Base-by-base conservation (phyloP, 2,888 invertebrate species). In the Camponotus fellah region DNA sequence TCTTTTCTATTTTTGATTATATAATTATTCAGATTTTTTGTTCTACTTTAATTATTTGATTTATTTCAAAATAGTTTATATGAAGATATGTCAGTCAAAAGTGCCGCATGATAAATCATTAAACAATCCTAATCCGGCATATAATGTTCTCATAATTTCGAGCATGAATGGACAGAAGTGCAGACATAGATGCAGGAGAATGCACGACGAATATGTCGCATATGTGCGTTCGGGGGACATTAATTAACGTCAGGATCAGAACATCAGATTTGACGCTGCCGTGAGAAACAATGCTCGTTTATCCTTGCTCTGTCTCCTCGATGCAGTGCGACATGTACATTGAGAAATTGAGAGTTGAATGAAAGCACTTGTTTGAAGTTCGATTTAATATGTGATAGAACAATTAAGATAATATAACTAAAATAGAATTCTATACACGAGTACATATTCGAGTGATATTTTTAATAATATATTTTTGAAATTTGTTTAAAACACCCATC, bases 241-340 rank as follows among this genome's bases (percentile, higher is more conserved):
- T 93, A 94, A 93, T 94, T 93, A 93, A 92, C 88, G 93, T 92
- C 92, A 92, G 89, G 85, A 87, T 90, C 91, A 91, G 87, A 84
- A 89, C 89, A 90, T 91, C 91, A 90, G 90, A 90, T 93, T 92
- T 93, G 93, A 93, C 91, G 90, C 90, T 89, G 86, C 89, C 74
- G 87, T 84, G 90, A 90, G 88, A 84, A 88, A 89, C 84, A 72
- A 88, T 86, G 87, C 89, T 91, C 92, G 91, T 93, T 92, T 91
- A 89, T 90, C 88, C 87, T 86, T 83, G 83, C 85, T 92, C 91
- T 91, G 91, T 91, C 92, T 91, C 87, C 91, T 92, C 88, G 89
- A 87, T 85, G 83, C 87, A 84, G 85, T 81, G 80, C 75, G 56
- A 3, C 34, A 64, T 37, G 71, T 60, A 58, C 64, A 43, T 34